Conservation (phyloP, 2,113 vertebrate species). For the Aldabrachelys gigantea region DNA sequence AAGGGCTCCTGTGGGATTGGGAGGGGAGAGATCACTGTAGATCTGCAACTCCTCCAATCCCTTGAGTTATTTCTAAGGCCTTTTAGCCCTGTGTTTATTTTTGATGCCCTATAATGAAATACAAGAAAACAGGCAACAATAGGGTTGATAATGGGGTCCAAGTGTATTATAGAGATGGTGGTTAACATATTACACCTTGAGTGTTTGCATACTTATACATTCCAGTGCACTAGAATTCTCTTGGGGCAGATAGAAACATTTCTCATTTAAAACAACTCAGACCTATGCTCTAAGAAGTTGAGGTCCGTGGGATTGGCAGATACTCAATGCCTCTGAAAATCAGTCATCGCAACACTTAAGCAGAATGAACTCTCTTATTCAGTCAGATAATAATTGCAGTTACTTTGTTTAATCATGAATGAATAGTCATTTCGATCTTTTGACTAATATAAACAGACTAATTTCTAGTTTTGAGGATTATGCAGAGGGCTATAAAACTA, state of each 20-base stretch:
- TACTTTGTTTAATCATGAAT: slow-evolving; percentile 24
- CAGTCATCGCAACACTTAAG: neutral
- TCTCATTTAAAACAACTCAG: neutral
- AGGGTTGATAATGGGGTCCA: neutral
- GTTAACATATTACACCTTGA: neutral
- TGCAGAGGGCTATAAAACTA: slow-evolving; percentile 19
- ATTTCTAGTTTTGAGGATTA: slow-evolving; percentile 36
- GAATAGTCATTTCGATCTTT: neutral
- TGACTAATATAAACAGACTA: slow-evolving; percentile 32
- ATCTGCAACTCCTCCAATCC: neutral
- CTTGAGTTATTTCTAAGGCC: too few species aligned
- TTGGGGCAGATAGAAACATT: neutral
- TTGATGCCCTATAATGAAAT: neutral
- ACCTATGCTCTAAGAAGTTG: neutral
- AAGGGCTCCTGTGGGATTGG: slow-evolving; percentile 8
- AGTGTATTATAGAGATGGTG: neutral
- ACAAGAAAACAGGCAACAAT: neutral
- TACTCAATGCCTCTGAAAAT: neutral
- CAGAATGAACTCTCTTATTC: slow-evolving; percentile 9
- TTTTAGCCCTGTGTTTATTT: neutral
- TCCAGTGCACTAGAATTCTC: too few species aligned
- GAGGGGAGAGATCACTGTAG: neutral
- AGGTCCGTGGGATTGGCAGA: neutral
- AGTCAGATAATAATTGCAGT: neutral
- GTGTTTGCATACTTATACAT: neutral